These are phyloP conservation scores for Sebastiscus tertius DNA, from an alignment of 2,797 vertebrate genomes.

Conservation along the genomic window DNA sequence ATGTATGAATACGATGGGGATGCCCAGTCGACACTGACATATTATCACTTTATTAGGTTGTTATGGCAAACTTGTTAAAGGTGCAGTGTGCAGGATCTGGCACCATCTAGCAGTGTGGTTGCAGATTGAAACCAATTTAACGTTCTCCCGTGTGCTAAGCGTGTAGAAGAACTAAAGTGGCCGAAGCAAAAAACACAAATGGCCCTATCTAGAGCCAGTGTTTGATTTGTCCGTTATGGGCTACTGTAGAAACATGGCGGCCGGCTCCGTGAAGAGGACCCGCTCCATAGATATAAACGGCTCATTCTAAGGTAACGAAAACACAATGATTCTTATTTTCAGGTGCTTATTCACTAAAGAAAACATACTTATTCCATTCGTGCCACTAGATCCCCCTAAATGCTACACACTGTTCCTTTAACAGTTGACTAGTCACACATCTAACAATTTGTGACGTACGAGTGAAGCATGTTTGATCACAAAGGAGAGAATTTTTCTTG, in stretches of 20 bases:
- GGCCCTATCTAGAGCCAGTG: neutral
- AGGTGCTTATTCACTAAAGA: no score
- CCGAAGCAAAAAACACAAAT: rapidly evolving
- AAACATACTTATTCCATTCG: neutral
- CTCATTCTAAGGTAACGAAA: no score
- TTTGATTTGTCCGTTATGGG: rapidly evolving
- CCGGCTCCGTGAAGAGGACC: no score
- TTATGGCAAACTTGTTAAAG: neutral
- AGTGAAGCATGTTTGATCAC: neutral
- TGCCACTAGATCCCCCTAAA: neutral
- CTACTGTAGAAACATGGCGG: neutral
- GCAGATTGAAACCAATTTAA: no score
- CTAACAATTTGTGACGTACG: neutral
- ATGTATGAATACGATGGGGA: constrained; percentile 15
- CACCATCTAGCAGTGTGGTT: no score
- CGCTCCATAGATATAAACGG: neutral
- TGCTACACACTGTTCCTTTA: neutral
- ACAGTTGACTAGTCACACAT: neutral
- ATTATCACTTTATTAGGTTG: neutral
- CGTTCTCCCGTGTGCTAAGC: neutral
- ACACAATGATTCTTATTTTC: neutral
- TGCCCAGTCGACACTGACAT: neutral
- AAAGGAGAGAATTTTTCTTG: neutral
- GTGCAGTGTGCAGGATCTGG: no score
- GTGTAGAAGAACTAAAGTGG: neutral